These are phyloP conservation scores for Rhinella marina DNA, from an alignment of 2,797 vertebrate genomes.

Conservation along the genomic window DNA sequence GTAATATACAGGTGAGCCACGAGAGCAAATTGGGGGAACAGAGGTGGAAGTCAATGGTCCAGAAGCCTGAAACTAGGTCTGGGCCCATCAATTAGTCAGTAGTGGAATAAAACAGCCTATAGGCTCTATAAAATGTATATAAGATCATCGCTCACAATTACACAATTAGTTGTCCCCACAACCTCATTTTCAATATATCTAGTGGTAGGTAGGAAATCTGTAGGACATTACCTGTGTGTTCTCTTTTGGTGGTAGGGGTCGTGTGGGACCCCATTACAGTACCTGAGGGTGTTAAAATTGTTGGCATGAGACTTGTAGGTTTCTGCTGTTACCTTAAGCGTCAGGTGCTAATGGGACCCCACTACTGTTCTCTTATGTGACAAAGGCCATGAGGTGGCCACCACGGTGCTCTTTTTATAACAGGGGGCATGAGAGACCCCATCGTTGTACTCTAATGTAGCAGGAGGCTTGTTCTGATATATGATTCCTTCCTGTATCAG, in stretches of 20 bases:
- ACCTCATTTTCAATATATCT: not conserved
- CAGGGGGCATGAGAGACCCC: not conserved
- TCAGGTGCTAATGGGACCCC: not conserved
- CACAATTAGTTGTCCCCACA: no score
- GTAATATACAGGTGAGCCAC: constrained; percentile 3
- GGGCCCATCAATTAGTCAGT: not conserved
- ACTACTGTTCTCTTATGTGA: not conserved
- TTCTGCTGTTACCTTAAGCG: not conserved
- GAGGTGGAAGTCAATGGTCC: not conserved
- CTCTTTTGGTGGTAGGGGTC: not conserved
- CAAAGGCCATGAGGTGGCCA: not conserved
- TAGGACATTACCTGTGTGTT: not conserved
- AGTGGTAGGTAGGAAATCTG: not conserved
- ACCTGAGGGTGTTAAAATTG: not conserved
- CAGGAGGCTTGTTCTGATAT: not conserved
- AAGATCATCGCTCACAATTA: not conserved
- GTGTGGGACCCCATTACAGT: not conserved
- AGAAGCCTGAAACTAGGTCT: not conserved
- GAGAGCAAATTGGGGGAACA: not conserved
- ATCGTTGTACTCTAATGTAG: not conserved
- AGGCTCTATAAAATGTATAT: not conserved
- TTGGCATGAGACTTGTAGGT: not conserved
- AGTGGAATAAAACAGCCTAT: not conserved
- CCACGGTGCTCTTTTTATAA: not conserved
- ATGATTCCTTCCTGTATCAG: not conserved